Evolutionary conservation across 2,888 invertebrate species (phyloP).

Genomic region (Embidobia sp.): DNA sequence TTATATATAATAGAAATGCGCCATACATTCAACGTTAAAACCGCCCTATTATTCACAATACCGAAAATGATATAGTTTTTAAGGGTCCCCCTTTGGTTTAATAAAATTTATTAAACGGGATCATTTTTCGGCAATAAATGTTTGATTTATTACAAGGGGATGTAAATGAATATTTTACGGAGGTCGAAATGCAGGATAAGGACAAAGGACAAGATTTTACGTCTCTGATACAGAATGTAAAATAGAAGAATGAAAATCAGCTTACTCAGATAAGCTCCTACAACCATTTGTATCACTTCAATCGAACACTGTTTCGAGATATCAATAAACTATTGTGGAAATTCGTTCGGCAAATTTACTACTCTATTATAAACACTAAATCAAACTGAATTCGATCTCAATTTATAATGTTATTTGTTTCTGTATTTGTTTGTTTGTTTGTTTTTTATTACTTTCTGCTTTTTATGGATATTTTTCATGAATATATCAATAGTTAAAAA

Average conservation of each 20-base stretch:
- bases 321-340: neutral
- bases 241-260: constrained; percentile 36
- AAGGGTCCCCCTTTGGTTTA: neutral
- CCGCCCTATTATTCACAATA: neutral
- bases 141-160: constrained; percentile 45
- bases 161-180: constrained; percentile 42
- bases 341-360: neutral
- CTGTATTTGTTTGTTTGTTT: no score
- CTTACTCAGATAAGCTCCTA: constrained; percentile 27
- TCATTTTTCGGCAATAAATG: constrained; percentile 44
- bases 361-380: no score
- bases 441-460: no score
- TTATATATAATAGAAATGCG: neutral
- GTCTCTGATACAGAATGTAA: constrained; percentile 18
- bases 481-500: no score
- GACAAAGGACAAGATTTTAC: constrained; percentile 7
- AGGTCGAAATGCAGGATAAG: constrained; percentile 11
- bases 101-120: constrained; percentile 35
- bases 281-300: constrained; percentile 9
- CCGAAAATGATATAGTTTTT: constrained; percentile 10
- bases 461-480: no score
- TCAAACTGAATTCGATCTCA: no score
- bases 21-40: constrained; percentile 6
- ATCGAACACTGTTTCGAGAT: neutral
- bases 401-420: no score